phyloP scores from a whole-genome alignment of 2,888 invertebrate species.

The Abscondita cerata region DNA sequence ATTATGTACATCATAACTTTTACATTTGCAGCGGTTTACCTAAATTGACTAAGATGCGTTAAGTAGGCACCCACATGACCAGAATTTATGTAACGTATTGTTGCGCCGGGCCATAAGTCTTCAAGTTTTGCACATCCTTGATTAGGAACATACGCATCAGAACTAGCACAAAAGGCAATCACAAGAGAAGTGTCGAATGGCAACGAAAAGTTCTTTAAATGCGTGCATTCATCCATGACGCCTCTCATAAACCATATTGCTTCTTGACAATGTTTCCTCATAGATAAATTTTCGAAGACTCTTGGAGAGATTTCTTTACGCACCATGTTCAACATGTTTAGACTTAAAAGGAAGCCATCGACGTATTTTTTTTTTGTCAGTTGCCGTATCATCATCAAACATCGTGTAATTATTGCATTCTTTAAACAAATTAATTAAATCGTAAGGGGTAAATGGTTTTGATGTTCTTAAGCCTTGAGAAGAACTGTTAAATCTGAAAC shows the following conservation, averaged over 20 bases:
- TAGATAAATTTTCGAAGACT: conserved; percentile 55
- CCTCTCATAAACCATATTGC: conserved; percentile 94
- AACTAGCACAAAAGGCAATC: conserved; percentile 88
- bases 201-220: conserved; percentile 89
- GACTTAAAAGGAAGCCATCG: conserved; percentile 5
- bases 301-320: neutral
- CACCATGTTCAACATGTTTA: conserved; percentile 15
- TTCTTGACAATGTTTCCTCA: conserved; percentile 78
- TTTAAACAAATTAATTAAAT: neutral
- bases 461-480: no score
- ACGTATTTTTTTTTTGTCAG: neutral
- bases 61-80: conserved; percentile 92
- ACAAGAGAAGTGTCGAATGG: conserved; percentile 89
- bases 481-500: no score
- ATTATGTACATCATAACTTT: conserved; percentile 1
- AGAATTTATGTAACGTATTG: conserved; percentile 85
- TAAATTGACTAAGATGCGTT: conserved; percentile 84
- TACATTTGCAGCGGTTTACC: conserved; percentile 63
- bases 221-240: conserved; percentile 99
- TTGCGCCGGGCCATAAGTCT: conserved; percentile 93
- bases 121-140: conserved; percentile 82
- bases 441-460: neutral
- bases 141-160: conserved; percentile 91
- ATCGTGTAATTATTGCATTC: neutral
- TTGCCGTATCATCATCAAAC: neutral